Conservation (phyloP, 2,888 invertebrate genomes). For the Drosophila setosimentum region DNA sequence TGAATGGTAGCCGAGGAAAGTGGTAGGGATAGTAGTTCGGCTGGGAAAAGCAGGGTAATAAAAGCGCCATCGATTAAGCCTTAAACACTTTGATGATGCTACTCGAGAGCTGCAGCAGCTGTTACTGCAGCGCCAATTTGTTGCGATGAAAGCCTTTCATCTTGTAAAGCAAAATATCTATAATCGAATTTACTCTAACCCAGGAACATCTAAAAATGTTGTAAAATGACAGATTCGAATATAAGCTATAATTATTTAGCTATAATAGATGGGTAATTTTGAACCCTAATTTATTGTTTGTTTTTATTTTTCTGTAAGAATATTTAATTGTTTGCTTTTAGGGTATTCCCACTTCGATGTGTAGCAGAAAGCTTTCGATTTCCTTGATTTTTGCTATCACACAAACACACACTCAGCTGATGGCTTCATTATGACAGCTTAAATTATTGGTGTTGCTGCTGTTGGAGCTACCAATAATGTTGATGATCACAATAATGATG, state of each 20-base stretch:
- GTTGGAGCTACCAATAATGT: slow-evolving; percentile 26
- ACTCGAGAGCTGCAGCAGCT: slow-evolving; percentile 17
- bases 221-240: background rate
- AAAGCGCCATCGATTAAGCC: slow-evolving; percentile 76
- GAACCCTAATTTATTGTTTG: too few species aligned
- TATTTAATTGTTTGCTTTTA: background rate
- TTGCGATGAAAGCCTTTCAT: slow-evolving; percentile 52
- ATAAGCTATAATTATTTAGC: background rate
- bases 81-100: slow-evolving; percentile 58
- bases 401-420: slow-evolving; percentile 30
- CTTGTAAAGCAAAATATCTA: background rate
- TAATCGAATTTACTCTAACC: slow-evolving; percentile 14
- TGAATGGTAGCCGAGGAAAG: slow-evolving; percentile 1
- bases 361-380: slow-evolving; percentile 20
- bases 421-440: slow-evolving; percentile 66
- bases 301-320: background rate
- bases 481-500: slow-evolving; percentile 41
- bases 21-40: background rate
- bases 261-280: background rate
- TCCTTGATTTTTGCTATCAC: slow-evolving; percentile 10
- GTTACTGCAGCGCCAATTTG: slow-evolving; percentile 22
- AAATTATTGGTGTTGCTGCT: slow-evolving; percentile 59
- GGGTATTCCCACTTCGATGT: slow-evolving; percentile 21
- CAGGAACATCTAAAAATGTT: background rate
- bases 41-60: slow-evolving; percentile 34